Evolutionary conservation across 2,797 vertebrate species (phyloP), one percentile per base, ranked within the genome.

Genomic region (Lates japonicus): DNA sequence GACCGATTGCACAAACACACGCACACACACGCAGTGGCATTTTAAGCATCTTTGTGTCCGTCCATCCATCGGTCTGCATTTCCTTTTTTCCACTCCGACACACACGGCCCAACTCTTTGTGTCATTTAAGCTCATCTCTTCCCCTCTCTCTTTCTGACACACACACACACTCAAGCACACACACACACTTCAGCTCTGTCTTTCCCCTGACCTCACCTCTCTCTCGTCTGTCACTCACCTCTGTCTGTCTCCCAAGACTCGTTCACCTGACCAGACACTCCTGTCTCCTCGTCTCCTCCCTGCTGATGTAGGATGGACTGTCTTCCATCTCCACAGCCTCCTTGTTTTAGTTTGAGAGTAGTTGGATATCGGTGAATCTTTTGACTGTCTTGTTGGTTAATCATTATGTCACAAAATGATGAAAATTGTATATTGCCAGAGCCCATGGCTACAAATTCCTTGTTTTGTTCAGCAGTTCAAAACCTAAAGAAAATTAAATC

Each of bases 211-310:
- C 7, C 82, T 74, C 75, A 73, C 67, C 74, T 61, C 57, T 16
- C 31, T 63, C 29, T 60, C 52, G 55, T 25, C 48, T 74, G 14
- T 69, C 39, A 29, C 46, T 75, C 33, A 58, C 46, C 44, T 35
- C 49, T 11, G 63, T 68, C 66, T 20, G 10, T 58, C 63, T 69
- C 44, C 35, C 29, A 17, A 35, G 57, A 49, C 52, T 64, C 10
- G 2, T 35, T 62, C 77, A 44, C 79, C 71, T 48, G 66, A 79
- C n/a, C 69, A 83, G 83, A 0, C 55, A 74, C 37, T 70, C 64
- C 60, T 87, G 84, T 89, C 67, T 72, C 85, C 68, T 79, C 84
- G 70, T 75, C 64, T 82, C 65, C 76, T 75, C 75, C 58, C 54
- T 37, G 59, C 59, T 71, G 87, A 84, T 85, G 67, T 55, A 88